Conservation (phyloP, 1,140 invertebrate species). For the Macrosteles quadrilineatus region DNA sequence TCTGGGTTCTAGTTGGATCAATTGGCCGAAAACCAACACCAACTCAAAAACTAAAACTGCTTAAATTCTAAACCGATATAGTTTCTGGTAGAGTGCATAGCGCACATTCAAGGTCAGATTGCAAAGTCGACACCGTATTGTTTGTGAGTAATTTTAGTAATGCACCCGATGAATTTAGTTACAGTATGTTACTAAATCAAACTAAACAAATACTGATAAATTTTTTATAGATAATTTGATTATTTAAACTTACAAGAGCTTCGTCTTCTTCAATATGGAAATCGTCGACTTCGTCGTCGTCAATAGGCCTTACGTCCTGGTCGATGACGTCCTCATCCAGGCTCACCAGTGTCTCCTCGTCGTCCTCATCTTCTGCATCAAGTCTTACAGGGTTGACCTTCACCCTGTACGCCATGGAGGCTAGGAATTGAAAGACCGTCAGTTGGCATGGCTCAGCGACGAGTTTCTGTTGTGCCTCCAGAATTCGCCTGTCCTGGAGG, state of each 20-base stretch:
- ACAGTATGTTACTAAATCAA: too few relatives aligned
- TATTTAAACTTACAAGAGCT: background rate
- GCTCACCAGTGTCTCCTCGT: conserved; percentile 1
- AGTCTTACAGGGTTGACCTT: background rate
- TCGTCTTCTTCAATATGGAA: background rate
- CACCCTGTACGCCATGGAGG: background rate
- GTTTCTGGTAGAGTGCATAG: too few relatives aligned
- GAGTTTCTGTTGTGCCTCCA: background rate
- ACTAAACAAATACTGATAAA: too few relatives aligned
- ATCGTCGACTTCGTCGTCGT: background rate
- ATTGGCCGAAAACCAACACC: too few relatives aligned
- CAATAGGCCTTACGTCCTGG: background rate
- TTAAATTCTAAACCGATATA: too few relatives aligned
- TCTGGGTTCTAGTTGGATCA: too few relatives aligned
- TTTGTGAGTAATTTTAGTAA: too few relatives aligned
- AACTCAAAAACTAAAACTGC: too few relatives aligned
- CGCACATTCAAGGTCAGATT: too few relatives aligned
- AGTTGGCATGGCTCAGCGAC: background rate
- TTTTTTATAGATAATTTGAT: too few relatives aligned
- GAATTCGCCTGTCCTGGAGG: background rate
- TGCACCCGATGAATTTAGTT: too few relatives aligned
- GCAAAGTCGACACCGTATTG: too few relatives aligned
- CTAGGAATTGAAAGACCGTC: background rate
- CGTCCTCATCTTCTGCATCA: background rate
- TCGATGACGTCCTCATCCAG: conserved; percentile 9